Evolutionary conservation across 2,113 vertebrate genomes (phyloP).

Genomic region (Caranx melampygus): DNA sequence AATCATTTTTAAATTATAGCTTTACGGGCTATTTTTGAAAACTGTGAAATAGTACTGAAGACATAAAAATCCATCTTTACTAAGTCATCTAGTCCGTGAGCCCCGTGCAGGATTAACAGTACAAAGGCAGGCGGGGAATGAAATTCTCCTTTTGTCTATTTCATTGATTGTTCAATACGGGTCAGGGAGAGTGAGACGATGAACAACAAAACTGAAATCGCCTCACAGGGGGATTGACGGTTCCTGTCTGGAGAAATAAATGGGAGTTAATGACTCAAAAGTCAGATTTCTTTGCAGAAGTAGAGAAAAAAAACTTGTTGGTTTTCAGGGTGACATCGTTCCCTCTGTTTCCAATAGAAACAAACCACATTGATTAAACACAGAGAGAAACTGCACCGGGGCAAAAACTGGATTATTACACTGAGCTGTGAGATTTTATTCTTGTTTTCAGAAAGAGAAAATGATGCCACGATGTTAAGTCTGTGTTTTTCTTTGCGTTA

Average conservation of each 20-base stretch:
- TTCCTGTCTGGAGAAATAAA: no score
- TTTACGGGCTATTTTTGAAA: constrained; percentile 18
- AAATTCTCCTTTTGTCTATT: not conserved
- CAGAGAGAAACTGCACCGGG: no score
- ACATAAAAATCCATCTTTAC: not conserved
- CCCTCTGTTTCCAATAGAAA: not conserved
- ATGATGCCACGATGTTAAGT: not conserved
- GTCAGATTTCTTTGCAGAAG: not conserved
- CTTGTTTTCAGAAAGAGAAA: no score
- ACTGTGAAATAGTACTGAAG: constrained; percentile 37
- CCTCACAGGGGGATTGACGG: no score
- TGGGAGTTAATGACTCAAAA: not conserved
- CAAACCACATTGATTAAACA: no score
- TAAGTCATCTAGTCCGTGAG: not conserved
- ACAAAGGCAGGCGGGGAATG: no score
- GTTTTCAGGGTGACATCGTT: not conserved
- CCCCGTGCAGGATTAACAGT: not conserved
- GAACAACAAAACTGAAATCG: no score
- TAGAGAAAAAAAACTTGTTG: not conserved
- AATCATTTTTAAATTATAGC: constrained; percentile 14
- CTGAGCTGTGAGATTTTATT: not conserved
- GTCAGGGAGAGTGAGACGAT: no score
- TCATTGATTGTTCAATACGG: not conserved
- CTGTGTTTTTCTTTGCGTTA: not conserved
- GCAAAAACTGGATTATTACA: not conserved